A percentile compares a stretch with the other conserved stretches of the same genome.
phyloP scores from a whole-genome alignment of 2,797 vertebrate genomes.

The Limosa lapponica region DNA sequence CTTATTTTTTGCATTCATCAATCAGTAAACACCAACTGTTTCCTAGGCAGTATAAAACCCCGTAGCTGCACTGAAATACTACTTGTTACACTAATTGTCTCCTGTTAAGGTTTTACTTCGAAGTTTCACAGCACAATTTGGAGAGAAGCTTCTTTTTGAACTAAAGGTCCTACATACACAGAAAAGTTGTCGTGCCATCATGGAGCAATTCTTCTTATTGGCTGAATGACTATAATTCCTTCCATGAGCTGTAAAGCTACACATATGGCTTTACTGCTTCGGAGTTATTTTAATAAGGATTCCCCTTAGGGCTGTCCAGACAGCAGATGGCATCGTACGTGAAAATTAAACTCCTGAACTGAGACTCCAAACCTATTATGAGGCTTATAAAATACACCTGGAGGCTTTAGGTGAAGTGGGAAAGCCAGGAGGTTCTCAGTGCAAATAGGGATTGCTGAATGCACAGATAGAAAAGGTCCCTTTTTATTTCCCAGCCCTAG shows the following conservation, averaged over 20 bases:
- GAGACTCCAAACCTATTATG: slow-evolving; percentile 5
- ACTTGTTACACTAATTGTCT: not conserved
- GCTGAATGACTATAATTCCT: slow-evolving; percentile 6
- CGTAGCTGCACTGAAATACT: accelerated
- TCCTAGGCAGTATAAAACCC: not conserved
- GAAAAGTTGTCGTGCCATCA: not conserved
- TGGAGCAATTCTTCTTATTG: not conserved
- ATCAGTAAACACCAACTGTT: not conserved
- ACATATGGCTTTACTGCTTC: not conserved
- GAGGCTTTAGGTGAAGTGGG: not conserved
- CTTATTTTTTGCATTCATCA: not conserved
- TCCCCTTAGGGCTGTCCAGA: slow-evolving; percentile 36
- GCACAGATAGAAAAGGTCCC: not conserved
- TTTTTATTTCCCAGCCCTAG: not conserved
- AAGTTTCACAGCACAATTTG: not conserved
- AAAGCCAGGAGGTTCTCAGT: not conserved
- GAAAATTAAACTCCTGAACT: slow-evolving; percentile 12
- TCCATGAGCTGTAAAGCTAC: slow-evolving; percentile 2
- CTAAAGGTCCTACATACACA: not conserved
- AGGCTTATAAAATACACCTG: slow-evolving; percentile 39
- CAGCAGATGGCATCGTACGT: not conserved
- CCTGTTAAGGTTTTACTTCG: not conserved
- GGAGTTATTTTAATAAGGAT: slow-evolving; percentile 36
- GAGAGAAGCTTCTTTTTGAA: not conserved
- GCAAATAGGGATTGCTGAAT: not conserved